Conservation (phyloP, 1,140 invertebrate species). For the Drosophila novamexicana region DNA sequence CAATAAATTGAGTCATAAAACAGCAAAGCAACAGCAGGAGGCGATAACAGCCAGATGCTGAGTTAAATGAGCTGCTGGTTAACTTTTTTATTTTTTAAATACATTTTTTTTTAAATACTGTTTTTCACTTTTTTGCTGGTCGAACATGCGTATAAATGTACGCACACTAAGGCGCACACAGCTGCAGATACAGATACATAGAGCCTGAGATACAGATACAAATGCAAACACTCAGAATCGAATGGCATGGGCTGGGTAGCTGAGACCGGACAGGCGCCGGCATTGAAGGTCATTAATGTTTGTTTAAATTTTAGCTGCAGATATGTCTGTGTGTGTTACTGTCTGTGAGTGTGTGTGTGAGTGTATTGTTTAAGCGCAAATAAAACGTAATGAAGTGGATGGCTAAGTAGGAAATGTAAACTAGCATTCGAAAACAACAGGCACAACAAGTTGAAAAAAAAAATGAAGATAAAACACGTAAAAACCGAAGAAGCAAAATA, state of each 20-base stretch:
- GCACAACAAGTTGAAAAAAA: slow-evolving; percentile 44
- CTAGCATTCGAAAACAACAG: slow-evolving; percentile 59
- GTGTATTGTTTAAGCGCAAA: slow-evolving; percentile 63
- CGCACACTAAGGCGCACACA: slow-evolving; percentile 9
- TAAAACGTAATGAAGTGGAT: slow-evolving; percentile 67
- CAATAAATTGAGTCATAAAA: slow-evolving; percentile 81
- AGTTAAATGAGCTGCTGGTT: slow-evolving; percentile 74
- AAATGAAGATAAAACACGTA: neutral
- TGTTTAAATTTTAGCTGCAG: slow-evolving; percentile 70
- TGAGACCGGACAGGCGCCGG: slow-evolving; percentile 33
- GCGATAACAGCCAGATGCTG: slow-evolving; percentile 62
- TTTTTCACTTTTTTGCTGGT: slow-evolving; percentile 15
- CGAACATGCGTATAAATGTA: slow-evolving; percentile 70
- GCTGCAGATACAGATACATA: slow-evolving; percentile 8
- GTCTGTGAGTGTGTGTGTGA: slow-evolving; percentile 13
- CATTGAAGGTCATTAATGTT: slow-evolving; percentile 79
- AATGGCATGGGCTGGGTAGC: slow-evolving; percentile 1
- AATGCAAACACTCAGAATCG: slow-evolving; percentile 58
- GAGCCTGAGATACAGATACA: slow-evolving; percentile 34
- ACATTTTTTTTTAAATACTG: neutral
- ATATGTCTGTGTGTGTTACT: slow-evolving; percentile 7
- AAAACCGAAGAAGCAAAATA: slow-evolving; percentile 37
- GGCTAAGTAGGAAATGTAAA: slow-evolving; percentile 80
- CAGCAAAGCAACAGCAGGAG: slow-evolving; percentile 44
- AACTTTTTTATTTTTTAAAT: slow-evolving; percentile 27